Base-by-base conservation (phyloP, 2,797 vertebrate species). In the Myotis daubentonii region DNA sequence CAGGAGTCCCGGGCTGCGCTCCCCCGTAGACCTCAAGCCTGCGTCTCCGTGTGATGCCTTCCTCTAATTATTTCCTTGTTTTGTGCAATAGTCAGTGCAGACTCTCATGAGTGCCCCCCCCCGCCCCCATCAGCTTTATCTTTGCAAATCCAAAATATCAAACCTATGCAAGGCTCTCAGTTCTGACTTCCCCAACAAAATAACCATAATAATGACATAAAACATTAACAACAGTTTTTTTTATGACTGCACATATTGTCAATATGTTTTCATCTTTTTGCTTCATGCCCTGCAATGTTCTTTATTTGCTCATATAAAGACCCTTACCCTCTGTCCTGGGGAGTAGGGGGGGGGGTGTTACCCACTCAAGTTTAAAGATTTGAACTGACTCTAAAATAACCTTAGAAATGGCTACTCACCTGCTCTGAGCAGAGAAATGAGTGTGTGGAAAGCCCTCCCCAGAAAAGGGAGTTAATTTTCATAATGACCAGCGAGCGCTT, bases 271-370 rank as follows among this genome's bases (percentile, higher is more conserved):
- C 33, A 66, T 68, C 62, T 62, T 78, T 87, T 85, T 57, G 20
- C 23, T 68, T 90, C 66, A 53, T 41, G 44, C 22, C 49, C 60
- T n/a, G n/a, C 93, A 78, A 83, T 82, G 62, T 20, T 55, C 22
- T 86, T 89, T 87, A 47, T 74, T 47, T 87, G 53, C 72, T 74
- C 82, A 19, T 78, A 12, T 49, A 13, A 83, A 90, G 70, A 89
- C 44, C 62, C 25, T 80, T 79, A 41, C 30, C n/a, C 53, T 44
- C 47, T 28, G 20, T 17, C 60, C 81, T 38, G 25, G 49, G 55
- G 51, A 16, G 16, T 13, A 3, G n/a, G 20, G 3, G n/a, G 20
- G 3, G 19, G 51, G 2, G 8, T n/a, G n/a, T 57, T 66, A n/a
- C 23, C 25, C 4, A 33, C 23, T n/a, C 3, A 4, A 41, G 53